Base-by-base conservation (phyloP, 1,140 invertebrate species). In the Anoplophora glabripennis region DNA sequence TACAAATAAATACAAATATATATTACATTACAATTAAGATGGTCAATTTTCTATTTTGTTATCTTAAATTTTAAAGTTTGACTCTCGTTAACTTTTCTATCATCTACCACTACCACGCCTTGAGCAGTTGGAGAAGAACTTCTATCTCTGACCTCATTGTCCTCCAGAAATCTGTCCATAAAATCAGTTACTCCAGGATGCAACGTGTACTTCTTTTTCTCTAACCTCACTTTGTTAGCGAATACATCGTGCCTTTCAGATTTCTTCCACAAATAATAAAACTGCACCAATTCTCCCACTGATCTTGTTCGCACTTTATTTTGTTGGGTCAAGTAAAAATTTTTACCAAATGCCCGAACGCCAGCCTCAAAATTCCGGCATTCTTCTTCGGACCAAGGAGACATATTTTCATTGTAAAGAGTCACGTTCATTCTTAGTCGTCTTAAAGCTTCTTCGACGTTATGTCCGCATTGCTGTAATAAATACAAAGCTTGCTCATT, bases 181-280 rank as follows among this genome's bases (percentile, higher is more conserved):
- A 90, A 90, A 75, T 92, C 89, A 33, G 89, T 90, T 65, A 80
- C 85, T 41, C 89, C 89, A 1, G 90, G 90, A 80, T 92, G 89
- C 42, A 93, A 73, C 12, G 86, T 83, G 75, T 92, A 92, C 76
- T 92, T 92, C 70, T 91, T 91, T 75, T 92, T 92, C 69, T 92
- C 90, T 54, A 91, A 76, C 55, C 89, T 78, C 10, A 86, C 86
- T 77, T 89, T 89, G 69, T 88, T 90, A 3, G 89, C 89, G 79
- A 92, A 93, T 58, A 89, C 86, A 79, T 98, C 96, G 76, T 96
- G 93, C 38, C 96, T 80, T 75, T 98, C 94, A 44, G 94, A 97
- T 78, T 98, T 98, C 76, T 98, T 98, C 95, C 95, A 98, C 35
- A 96, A 82, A 73, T 98, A 98, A 79, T 98, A 98, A 80, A 98